phyloP scores from a whole-genome alignment of 1,140 invertebrate genomes.

The Hylaeus anthracinus region DNA sequence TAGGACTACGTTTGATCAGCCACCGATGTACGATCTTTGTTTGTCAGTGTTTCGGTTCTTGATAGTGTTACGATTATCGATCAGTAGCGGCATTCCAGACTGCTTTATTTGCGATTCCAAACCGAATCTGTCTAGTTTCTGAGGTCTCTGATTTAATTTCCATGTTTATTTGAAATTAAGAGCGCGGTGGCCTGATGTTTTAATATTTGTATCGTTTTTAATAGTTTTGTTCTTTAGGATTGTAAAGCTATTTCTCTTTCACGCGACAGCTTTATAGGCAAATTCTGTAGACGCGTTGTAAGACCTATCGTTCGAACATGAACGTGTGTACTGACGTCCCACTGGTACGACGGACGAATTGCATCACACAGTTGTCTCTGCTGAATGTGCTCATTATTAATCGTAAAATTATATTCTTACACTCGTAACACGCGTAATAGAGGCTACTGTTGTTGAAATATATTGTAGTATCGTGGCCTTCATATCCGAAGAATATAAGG shows the following conservation, averaged over 20 bases:
- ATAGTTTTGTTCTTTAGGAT: too few relatives aligned
- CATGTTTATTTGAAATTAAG: background rate
- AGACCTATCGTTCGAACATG: conserved; percentile 11
- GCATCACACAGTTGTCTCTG: too few relatives aligned
- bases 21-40: conserved; percentile 39
- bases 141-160: conserved; percentile 32
- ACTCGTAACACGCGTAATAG: too few relatives aligned
- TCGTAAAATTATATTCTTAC: too few relatives aligned
- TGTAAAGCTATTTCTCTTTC: conserved; percentile 15
- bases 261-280: conserved; percentile 28
- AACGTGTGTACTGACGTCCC: conserved; percentile 3
- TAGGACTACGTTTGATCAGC: conserved; percentile 47
- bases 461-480: too few relatives aligned
- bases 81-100: conserved; percentile 2
- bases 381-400: too few relatives aligned
- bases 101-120: conserved; percentile 8
- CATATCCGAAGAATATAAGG: too few relatives aligned
- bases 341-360: too few relatives aligned
- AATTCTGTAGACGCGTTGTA: conserved; percentile 4
- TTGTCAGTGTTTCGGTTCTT: conserved; percentile 3
- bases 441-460: too few relatives aligned
- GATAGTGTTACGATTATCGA: conserved; percentile 25
- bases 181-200: too few relatives aligned
- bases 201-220: too few relatives aligned
- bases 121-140: background rate